Evolutionary conservation across 2,888 invertebrate species (phyloP), one percentile per base, ranked within the genome.

Genomic region (Lysandra bellargus): DNA sequence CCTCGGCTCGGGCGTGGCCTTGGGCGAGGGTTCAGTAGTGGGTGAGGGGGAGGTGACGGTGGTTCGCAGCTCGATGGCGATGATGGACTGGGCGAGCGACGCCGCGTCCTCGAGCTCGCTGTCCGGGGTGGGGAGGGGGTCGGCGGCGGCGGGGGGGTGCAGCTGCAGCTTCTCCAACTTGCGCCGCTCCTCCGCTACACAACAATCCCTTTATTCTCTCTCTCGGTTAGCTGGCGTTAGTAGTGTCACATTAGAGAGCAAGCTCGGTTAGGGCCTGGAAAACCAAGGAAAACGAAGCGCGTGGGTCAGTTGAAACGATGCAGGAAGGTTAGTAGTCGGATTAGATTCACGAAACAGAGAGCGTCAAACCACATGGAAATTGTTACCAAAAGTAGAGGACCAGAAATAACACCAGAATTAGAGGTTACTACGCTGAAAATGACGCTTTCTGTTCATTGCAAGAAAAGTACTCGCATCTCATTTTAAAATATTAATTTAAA

Each of bases 241-340:
- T 95, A 93, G 91, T 87, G 94, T 95, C 95, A 95, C 95, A 95
- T 94, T 93, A 95, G 89, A 91, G 95, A 92, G 92, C 95, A 95
- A 95, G 94, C 95, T 92, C 94, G 94, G 94, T 95, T 95, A 95
- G 93, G 92, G 94, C 94, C 95, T 95, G 95, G 92, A 95, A 93
- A 94, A 91, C 94, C 92, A 92, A 92, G 92, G 94, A 94, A 92
- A 93, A 93, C 91, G 89, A 90, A 90, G 93, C 91, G 91, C 93
- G 86, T 87, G 88, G 94, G 95, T 95, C 93, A 90, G 86, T 87
- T 85, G 90, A 91, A 92, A 92, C 88, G 87, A 90, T 90, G 92
- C 93, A 92, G 88, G 89, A 91, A 88, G 88, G 91, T 92, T 93
- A 93, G 91, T 84, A 83, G 89, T 89, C 87, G 88, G 89, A 90